phyloP scores from a whole-genome alignment of 2,113 vertebrate species.

The Pseudopodoces humilis region DNA sequence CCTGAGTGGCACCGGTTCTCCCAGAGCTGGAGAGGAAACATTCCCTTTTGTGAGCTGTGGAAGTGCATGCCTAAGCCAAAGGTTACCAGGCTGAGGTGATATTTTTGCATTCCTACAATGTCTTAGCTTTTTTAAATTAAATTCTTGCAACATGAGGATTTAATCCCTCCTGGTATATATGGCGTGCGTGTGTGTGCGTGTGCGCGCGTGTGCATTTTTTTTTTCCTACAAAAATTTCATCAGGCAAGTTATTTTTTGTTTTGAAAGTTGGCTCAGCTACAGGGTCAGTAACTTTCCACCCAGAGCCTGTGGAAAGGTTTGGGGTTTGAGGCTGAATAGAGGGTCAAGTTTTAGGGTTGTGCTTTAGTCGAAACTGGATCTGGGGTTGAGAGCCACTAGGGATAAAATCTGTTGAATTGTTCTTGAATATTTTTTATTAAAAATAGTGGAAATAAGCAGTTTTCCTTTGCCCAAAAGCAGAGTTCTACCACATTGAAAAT shows the following conservation, averaged over 20 bases:
- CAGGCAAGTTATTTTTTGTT: constrained; percentile 42
- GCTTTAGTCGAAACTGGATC: not conserved
- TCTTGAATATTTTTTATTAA: not conserved
- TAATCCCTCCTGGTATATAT: constrained; percentile 53
- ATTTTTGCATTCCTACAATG: constrained; percentile 58
- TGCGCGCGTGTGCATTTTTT: not conserved
- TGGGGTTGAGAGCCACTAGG: not conserved
- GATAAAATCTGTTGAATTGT: constrained; percentile 10
- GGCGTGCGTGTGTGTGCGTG: not conserved
- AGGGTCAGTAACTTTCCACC: constrained; percentile 57
- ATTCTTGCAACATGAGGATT: constrained; percentile 72
- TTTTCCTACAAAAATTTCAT: constrained; percentile 20
- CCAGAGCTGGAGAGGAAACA: constrained; percentile 15
- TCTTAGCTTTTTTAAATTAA: constrained; percentile 66
- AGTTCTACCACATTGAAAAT: not conserved
- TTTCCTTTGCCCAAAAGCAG: constrained; percentile 20
- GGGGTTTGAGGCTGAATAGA: constrained; percentile 30
- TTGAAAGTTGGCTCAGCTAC: constrained; percentile 40
- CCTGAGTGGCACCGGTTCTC: constrained; percentile 51
- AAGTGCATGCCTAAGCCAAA: constrained; percentile 56
- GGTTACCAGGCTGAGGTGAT: constrained; percentile 65
- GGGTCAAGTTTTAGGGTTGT: constrained; percentile 24
- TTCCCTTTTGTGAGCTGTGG: constrained; percentile 52
- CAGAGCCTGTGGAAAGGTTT: constrained; percentile 15
- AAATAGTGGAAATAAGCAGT: constrained; percentile 27